Evolutionary conservation across 1,140 invertebrate genomes (phyloP), one percentile per base, ranked within the genome.

Genomic region (Drosophila repletoides): DNA sequence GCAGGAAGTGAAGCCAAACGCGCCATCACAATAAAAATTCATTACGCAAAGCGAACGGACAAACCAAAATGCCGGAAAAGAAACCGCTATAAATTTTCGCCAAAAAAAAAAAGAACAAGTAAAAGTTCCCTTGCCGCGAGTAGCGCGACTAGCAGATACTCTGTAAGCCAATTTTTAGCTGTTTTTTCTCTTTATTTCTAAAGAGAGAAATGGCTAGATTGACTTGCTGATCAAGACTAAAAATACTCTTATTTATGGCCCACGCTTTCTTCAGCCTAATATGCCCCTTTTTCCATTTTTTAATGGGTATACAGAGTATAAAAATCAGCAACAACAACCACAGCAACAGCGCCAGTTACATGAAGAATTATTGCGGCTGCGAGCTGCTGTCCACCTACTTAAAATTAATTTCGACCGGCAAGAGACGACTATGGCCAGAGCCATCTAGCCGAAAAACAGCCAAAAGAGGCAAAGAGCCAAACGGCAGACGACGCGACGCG

Each of bases 11-110:
- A 86, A 75, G 75, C 74, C 74, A 79, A 83, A 84, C 65, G 79
- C 77, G 73, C 70, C 74, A 84, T 79, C 75, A 86, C 80, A 86
- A 86, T 86, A 86, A 86, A 86, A 86, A 86, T 86, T 86, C 80
- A 86, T 86, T 86, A 86, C 80, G 72, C 21, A 76, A 73, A 69
- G 61, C 71, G 74, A 46, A 49, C 10, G 36, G 65, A n/a, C 29
- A 59, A 73, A 58, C 69, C 69, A 84, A 74, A 84, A 77, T 72
- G 76, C 79, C 72, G 68, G 72, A 86, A 86, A 69, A 72, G 75
- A 80, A 86, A 80, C 63, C 72, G 80, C 80, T 72, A 84, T 84
- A 84, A 84, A 86, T 84, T 86, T 66, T 86, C 80, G 46, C 53
- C 36, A 51, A 68, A 66, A 53, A 59, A 43, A 60, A 59, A 59